Conservation (phyloP, 2,797 vertebrate species). For the Rhynchotus rufescens region DNA sequence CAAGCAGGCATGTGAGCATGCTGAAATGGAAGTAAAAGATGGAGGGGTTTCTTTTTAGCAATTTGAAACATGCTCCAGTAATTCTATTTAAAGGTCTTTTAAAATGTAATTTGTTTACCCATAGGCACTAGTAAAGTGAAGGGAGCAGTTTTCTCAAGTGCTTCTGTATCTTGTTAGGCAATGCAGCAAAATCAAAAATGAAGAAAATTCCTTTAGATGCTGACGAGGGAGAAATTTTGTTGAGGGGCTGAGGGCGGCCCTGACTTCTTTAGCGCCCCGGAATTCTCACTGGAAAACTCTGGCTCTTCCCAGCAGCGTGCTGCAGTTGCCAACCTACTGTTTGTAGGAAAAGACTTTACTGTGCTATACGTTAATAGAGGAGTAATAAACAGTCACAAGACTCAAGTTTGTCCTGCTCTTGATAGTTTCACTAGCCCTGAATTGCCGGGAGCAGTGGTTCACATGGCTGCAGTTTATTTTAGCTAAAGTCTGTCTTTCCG, state of each 20-base stretch:
- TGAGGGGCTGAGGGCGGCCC: not conserved
- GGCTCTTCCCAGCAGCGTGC: not conserved
- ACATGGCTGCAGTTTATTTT: not conserved
- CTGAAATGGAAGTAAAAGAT: not conserved
- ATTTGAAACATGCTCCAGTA: not conserved
- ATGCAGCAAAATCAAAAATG: not conserved
- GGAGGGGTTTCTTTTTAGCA: not conserved
- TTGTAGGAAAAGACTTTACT: not conserved
- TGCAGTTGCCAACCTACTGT: not conserved
- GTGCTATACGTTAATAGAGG: not conserved
- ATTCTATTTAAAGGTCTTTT: not conserved
- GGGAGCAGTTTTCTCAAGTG: not conserved
- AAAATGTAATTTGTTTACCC: not conserved
- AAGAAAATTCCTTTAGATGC: not conserved
- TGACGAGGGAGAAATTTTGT: not conserved
- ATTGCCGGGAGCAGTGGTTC: not conserved
- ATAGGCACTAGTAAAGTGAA: not conserved
- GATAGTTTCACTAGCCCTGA: not conserved
- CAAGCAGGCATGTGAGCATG: not conserved
- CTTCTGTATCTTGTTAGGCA: conserved; percentile 17
- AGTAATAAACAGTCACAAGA: not conserved
- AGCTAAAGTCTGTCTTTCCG: not conserved
- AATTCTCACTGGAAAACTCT: not conserved
- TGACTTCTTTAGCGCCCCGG: not conserved
- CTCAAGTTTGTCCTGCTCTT: not conserved